Evolutionary conservation across 2,113 vertebrate species (phyloP).

Genomic region (Cynopterus brachyotis): DNA sequence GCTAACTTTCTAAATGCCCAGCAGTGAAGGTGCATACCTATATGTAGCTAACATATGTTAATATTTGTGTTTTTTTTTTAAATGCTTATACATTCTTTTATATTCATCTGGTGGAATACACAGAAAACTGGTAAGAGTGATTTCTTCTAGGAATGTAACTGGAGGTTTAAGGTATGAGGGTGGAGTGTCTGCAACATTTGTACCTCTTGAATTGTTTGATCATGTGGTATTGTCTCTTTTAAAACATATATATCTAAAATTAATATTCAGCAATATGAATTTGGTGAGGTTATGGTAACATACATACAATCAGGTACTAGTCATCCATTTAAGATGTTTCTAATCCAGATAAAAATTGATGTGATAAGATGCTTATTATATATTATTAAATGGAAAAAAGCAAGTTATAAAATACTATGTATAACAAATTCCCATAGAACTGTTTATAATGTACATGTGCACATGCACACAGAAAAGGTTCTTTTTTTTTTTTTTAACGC

Average conservation of each 20-base stretch:
- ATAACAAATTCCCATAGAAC: not conserved
- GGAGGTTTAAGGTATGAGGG: not conserved
- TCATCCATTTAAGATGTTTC: conserved; percentile 26
- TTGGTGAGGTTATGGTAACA: conserved; percentile 2
- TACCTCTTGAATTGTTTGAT: not conserved
- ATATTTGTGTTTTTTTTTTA: not conserved
- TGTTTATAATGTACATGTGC: not conserved
- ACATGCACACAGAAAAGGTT: not conserved
- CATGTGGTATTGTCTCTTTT: not conserved
- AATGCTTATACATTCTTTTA: not conserved
- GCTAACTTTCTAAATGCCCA: not conserved
- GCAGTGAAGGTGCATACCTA: not conserved
- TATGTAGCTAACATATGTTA: not conserved
- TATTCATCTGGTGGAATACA: not conserved
- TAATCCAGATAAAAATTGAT: conserved; percentile 5
- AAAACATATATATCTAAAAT: not conserved
- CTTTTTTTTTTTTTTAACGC: too few relatives aligned
- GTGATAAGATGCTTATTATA: not conserved
- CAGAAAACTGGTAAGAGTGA: conserved; percentile 1
- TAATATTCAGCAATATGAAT: not conserved
- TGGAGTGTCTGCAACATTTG: not conserved
- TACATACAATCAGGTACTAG: not conserved
- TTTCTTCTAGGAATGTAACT: not conserved
- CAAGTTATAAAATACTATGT: not conserved
- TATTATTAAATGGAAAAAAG: not conserved